Conservation (phyloP, 2,888 invertebrate species). For the Parelbella ahira region DNA sequence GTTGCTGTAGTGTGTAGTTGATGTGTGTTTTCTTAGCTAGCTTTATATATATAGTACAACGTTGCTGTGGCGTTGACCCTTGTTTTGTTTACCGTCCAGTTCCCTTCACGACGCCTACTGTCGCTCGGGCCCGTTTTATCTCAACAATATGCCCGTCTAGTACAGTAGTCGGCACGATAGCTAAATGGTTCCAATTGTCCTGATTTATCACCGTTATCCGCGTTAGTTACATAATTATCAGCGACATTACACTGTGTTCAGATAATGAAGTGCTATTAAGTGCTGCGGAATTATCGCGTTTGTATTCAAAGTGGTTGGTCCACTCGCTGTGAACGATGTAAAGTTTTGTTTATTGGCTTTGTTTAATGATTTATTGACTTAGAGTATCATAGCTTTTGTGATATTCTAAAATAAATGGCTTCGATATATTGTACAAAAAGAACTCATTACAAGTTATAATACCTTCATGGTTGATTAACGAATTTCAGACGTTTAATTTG, state of each 20-base stretch:
- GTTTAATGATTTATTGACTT: constrained; percentile 6
- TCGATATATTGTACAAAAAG: too few relatives aligned
- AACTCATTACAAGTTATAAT: too few relatives aligned
- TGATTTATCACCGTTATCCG: constrained; percentile 23
- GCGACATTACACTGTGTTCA: constrained; percentile 22
- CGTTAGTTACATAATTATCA: constrained; percentile 25
- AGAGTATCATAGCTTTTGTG: too few relatives aligned
- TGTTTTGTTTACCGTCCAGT: constrained; percentile 60
- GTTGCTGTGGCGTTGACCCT: constrained; percentile 57
- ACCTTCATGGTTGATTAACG: too few relatives aligned
- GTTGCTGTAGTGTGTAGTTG: constrained; percentile 10
- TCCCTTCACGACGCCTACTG: constrained; percentile 25
- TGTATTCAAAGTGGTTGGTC: constrained; percentile 13
- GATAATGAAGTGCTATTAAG: constrained; percentile 24
- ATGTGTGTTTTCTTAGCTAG: constrained; percentile 28
- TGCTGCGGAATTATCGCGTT: constrained; percentile 20
- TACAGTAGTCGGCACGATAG: constrained; percentile 22
- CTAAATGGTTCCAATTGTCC: constrained; percentile 25
- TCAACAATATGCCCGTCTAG: constrained; percentile 20
- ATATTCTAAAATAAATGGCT: too few relatives aligned
- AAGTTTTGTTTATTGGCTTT: constrained; percentile 16
- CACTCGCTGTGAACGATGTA: constrained; percentile 5
- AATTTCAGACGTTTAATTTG: too few relatives aligned
- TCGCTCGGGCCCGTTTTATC: constrained; percentile 20
- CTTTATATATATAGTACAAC: constrained; percentile 22